These are phyloP conservation scores for Leucoma salicis DNA, from an alignment of 2,888 invertebrate species.

Conservation along the genomic window DNA sequence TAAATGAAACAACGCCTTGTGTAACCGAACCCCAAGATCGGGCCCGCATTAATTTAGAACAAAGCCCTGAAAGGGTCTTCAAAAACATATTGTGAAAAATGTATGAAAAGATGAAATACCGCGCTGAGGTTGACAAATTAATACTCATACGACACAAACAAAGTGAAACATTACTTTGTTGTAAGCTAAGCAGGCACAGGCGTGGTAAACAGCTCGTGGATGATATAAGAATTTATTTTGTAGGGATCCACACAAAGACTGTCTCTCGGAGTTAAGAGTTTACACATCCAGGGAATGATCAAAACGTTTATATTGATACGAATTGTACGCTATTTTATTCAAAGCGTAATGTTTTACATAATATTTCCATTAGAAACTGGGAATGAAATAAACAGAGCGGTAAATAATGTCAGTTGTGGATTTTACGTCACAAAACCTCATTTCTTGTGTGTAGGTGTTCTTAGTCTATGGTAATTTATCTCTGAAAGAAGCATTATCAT, in stretches of 20 bases:
- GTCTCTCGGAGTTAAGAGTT: constrained; percentile 3
- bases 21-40: no score
- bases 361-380: background rate
- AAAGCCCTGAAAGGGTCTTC: background rate
- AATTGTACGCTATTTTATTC: constrained; percentile 8
- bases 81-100: background rate
- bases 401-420: background rate
- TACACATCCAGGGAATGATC: background rate
- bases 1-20: background rate
- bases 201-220: constrained; percentile 1
- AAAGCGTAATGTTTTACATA: background rate
- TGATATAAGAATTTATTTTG: constrained; percentile 5
- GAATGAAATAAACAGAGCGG: background rate
- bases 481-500: background rate
- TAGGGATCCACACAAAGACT: constrained; percentile 5
- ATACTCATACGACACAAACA: background rate
- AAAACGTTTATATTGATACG: constrained; percentile 5
- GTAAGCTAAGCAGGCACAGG: constrained; percentile 1
- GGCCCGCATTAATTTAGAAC: background rate
- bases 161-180: background rate
- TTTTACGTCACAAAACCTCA: background rate
- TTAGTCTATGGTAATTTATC: background rate
- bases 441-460: background rate
- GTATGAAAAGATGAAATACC: constrained; percentile 7
- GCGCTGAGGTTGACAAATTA: constrained; percentile 21